A percentile compares a stretch with the other conserved stretches of the same genome.
Evolutionary conservation across 2,113 vertebrate genomes (phyloP).

Genomic region (Melanostigma gelatinosum): DNA sequence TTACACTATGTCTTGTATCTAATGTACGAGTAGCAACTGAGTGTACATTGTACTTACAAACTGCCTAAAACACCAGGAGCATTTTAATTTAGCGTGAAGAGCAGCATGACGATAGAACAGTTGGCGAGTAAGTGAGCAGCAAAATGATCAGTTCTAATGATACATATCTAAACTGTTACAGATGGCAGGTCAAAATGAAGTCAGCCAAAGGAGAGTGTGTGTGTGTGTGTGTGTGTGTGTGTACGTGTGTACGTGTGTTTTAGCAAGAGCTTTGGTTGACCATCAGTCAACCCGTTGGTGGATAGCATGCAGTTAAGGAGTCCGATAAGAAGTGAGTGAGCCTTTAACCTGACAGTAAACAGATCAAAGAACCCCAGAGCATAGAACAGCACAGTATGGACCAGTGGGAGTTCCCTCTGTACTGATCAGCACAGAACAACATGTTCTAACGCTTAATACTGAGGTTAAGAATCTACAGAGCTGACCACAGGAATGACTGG

Average conservation of each 20-base stretch:
- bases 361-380: constrained; percentile 18
- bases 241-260: background rate
- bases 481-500: constrained; percentile 11
- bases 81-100: background rate
- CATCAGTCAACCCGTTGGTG: constrained; percentile 27
- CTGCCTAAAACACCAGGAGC: background rate
- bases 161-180: background rate
- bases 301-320: constrained; percentile 12
- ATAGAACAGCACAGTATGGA: constrained; percentile 8
- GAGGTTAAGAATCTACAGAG: background rate
- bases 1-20: background rate
- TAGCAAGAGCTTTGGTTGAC: constrained; percentile 47
- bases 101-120: background rate
- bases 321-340: constrained; percentile 39
- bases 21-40: background rate
- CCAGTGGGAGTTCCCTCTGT: background rate
- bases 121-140: background rate
- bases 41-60: background rate
- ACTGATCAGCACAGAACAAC: constrained; percentile 13
- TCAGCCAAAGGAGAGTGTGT: constrained; percentile 1
- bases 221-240: background rate
- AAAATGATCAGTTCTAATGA: background rate
- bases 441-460: constrained; percentile 10
- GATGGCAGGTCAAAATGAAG: background rate
- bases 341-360: constrained; percentile 20